Percentiles rank a stretch among this genome's conserved stretches.
These are phyloP conservation scores for Acrocyrtus sp. DNA, from an alignment of 2,888 invertebrate species.

Conservation along the genomic window DNA sequence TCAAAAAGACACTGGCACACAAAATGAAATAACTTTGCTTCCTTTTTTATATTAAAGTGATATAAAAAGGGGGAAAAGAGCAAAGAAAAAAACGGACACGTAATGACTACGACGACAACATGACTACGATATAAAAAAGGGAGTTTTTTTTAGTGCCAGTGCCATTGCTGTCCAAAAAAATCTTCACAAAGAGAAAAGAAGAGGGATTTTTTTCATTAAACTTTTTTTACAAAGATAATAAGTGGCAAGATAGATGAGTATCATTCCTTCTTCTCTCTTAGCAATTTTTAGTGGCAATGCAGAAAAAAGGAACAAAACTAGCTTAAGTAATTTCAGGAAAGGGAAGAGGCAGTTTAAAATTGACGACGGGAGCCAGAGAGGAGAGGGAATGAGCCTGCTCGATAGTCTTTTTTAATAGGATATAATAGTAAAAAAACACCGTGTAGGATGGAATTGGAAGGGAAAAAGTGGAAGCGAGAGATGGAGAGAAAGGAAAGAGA, in stretches of 20 bases:
- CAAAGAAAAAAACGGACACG: no score
- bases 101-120: no score
- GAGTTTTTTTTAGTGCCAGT: no score
- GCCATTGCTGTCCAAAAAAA: no score
- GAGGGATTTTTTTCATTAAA: slow-evolving; percentile 32
- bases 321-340: slow-evolving; percentile 9
- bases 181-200: slow-evolving; percentile 2
- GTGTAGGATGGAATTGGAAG: background rate
- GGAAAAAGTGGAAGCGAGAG: background rate
- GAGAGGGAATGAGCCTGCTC: background rate
- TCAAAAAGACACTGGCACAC: slow-evolving; percentile 12
- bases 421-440: background rate
- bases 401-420: slow-evolving; percentile 3
- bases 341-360: slow-evolving; percentile 8
- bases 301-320: background rate
- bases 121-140: background rate
- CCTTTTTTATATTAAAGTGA: background rate
- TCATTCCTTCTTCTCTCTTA: slow-evolving; percentile 19
- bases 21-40: slow-evolving; percentile 2
- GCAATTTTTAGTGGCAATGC: slow-evolving; percentile 1
- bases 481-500: background rate
- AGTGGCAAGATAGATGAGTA: slow-evolving; percentile 30
- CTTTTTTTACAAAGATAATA: slow-evolving; percentile 25
- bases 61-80: no score
- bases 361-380: background rate